Conservation (phyloP, 2,113 vertebrate species). For the Austrofundulus limnaeus region DNA sequence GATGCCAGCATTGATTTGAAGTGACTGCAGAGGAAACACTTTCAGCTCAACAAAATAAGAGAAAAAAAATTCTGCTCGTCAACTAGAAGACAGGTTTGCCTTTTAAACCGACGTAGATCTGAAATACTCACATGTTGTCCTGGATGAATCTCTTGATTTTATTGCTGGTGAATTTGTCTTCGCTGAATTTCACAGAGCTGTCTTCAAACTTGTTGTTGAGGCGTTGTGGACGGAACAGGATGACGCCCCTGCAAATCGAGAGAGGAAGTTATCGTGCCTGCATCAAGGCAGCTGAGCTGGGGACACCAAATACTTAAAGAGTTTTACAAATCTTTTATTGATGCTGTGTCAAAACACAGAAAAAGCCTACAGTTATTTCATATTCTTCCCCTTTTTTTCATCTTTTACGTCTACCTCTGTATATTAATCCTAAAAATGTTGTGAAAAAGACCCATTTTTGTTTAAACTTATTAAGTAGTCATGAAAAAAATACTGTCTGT, state of each 20-base stretch:
- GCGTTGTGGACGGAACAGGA: conserved; percentile 88
- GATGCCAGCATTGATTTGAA: no score
- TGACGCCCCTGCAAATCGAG: conserved; percentile 78
- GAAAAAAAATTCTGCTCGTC: no score
- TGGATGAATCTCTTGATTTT: conserved; percentile 95
- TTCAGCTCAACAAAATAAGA: background rate
- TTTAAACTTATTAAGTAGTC: no score
- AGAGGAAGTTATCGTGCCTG: background rate
- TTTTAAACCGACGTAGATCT: background rate
- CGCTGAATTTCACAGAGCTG: conserved; percentile 78
- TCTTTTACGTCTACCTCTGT: no score
- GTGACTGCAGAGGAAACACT: no score
- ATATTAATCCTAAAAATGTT: no score
- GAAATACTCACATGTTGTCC: conserved; percentile 89
- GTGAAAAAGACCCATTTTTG: no score
- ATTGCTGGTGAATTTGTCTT: conserved; percentile 86
- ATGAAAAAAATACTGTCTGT: no score
- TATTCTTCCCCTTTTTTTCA: no score
- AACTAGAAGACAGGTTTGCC: background rate
- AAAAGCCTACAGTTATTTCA: no score
- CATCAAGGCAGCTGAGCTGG: background rate
- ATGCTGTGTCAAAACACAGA: background rate
- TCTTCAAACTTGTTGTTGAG: conserved; percentile 95
- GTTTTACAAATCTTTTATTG: no score
- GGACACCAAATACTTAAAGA: background rate